Evolutionary conservation across 1,140 invertebrate species (phyloP), one percentile per base, ranked within the genome.

Genomic region (Neodiprion fabricii): DNA sequence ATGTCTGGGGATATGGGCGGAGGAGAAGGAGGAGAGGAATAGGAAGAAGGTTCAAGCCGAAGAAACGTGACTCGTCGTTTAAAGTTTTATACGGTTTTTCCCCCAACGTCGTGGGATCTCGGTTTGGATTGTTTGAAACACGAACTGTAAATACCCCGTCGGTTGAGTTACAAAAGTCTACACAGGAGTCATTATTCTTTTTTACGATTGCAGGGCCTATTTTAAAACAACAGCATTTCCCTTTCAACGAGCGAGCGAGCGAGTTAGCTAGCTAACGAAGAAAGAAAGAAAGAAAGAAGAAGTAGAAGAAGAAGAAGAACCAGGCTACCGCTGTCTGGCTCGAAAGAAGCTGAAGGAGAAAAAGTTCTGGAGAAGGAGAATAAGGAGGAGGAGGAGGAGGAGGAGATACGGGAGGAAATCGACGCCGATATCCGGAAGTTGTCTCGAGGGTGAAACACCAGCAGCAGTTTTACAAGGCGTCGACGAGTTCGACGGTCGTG

Each of bases 181-280:
- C 76, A 74, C 40, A 73, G 66, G 49, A 50, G 80, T 82, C 83
- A 83, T 85, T 80, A 83, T 83, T 85, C 82, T 85, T 85, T 86
- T 85, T 85, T 85, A 86, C 83, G 81, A 81, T 81, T 79, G 73
- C 80, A 78, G 75, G 28, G 79, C 83, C 85, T 86, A 86, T 85
- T 85, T 85, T 85, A 85, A 85, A 85, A 85, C 80, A 85, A 85
- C 82, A 81, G 78, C 77, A 78, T 72, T 79, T 21, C 67, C 67
- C 67, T 69, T 69, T 69, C 67, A 69, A 11, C 40, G 67, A 78
- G 73, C 73, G 74, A 78, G 74, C 70, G 75, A 80, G 73, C 5
- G 1, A 40, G 70, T 67, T 53, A 65, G 61, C 61, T 14, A 65
- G 11, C 11, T 21, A 17, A 2, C 7, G 49, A 53, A 47, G 9